Base-by-base conservation (phyloP, 1,140 invertebrate species). In the Anastrepha ludens region DNA sequence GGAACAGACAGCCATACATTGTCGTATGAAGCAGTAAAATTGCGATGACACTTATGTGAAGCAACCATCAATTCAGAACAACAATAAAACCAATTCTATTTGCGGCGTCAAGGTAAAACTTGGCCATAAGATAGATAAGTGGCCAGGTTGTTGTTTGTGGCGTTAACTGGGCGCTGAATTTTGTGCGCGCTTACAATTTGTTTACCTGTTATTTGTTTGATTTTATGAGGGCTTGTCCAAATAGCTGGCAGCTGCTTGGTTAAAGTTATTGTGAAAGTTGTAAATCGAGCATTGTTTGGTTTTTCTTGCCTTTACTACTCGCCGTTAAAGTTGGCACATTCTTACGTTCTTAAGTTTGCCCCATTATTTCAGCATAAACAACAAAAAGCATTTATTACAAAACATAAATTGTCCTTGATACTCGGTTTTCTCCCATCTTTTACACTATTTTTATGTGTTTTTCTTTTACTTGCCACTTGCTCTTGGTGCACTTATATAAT, bases 211-310 rank as follows among this genome's bases (percentile, higher is more conserved):
- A 70, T 15, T 39, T 70, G 11, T 62, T 62, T 65, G 64, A 39
- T 65, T 65, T 44, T 44, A 74, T n/a, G 67, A 11, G 67, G 41
- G 67, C 13, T 74, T 74, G 67, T 17, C 67, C 67, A 74, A 74
- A 44, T 47, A 13, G 6, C 67, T 41, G n/a, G 4, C 60, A 62
- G 60, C 17, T n/a, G 60, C 65, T 44, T 70, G 29, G 29, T 15
- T 41, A 55, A 11, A 62, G 67, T 41, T 15, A n/a, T 5, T 74
- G 44, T 47, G 13, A 55, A 41, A 15, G 41, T 44, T 41, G 67
- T 47, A 44, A 44, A 44, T 44, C 39, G 65, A 67, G 20, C 55
- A 58, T 58, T 58, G 7, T 58, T 7, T 58, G 55, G 13, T 8
- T 58, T 58, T 58, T 58, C 13, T 58, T 58, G 55, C 13, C 13